A percentile compares a stretch with the other conserved stretches of the same genome.
Conservation (phyloP, 2,888 invertebrate genomes). For the Drosophila kanekoi region DNA sequence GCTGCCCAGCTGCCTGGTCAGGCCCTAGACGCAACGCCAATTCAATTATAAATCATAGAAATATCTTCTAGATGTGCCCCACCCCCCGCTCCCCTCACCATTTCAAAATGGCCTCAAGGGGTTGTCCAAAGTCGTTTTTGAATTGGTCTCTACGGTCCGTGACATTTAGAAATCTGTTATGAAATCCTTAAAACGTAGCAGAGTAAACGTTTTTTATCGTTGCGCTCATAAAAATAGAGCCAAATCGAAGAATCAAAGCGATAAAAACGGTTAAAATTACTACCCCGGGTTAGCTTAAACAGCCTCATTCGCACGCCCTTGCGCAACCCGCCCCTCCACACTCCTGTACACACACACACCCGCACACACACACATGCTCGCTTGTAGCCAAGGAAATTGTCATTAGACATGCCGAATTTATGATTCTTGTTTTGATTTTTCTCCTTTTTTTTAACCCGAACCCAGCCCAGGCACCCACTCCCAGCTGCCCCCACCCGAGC, state of each 20-base stretch:
- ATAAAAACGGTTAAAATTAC: slow-evolving; percentile 52
- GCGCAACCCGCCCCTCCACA: not conserved
- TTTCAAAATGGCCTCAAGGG: not conserved
- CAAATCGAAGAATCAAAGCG: slow-evolving; percentile 58
- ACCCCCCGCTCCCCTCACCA: too few species aligned
- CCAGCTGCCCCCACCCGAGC: slow-evolving; percentile 1
- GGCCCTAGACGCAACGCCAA: slow-evolving; percentile 1
- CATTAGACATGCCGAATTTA: slow-evolving; percentile 84
- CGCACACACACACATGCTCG: slow-evolving; percentile 2
- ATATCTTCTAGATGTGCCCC: not conserved
- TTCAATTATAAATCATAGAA: slow-evolving; percentile 29
- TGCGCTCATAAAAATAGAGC: slow-evolving; percentile 38
- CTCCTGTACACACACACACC: slow-evolving; percentile 1
- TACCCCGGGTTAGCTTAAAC: slow-evolving; percentile 16
- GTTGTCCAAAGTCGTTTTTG: slow-evolving; percentile 29
- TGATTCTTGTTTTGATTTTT: slow-evolving; percentile 81
- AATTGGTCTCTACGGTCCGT: slow-evolving; percentile 69
- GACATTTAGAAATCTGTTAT: slow-evolving; percentile 44
- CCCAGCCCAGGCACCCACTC: slow-evolving; percentile 17
- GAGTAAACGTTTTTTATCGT: slow-evolving; percentile 64
- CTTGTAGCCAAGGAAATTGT: slow-evolving; percentile 59
- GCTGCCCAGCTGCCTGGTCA: slow-evolving; percentile 35
- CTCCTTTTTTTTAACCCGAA: slow-evolving; percentile 13
- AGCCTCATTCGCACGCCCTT: slow-evolving; percentile 2
- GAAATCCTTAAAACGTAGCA: slow-evolving; percentile 34